Evolutionary conservation across 2,113 vertebrate species (phyloP).

Genomic region (Sapajus apella): DNA sequence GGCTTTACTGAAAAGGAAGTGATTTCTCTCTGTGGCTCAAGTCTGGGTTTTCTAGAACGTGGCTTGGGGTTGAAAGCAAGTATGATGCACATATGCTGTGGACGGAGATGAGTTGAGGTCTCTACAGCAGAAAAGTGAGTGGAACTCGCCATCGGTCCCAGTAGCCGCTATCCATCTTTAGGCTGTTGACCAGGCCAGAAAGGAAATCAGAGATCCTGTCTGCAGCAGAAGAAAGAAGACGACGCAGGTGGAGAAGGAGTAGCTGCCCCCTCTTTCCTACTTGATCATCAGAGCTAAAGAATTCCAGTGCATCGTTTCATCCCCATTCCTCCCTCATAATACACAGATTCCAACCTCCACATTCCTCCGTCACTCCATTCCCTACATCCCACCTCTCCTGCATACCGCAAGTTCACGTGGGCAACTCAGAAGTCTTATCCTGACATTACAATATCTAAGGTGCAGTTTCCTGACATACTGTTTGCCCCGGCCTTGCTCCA

Average conservation of each 20-base stretch:
- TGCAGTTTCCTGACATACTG: no score
- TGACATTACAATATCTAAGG: no score
- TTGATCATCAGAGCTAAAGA: no score
- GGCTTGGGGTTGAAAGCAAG: neutral
- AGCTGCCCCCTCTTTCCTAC: neutral
- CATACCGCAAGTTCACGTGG: neutral
- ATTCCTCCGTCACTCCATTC: neutral
- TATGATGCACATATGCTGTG: fast-evolving
- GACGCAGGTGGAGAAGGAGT: no score
- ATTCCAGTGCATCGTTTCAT: fast-evolving
- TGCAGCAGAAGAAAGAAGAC: neutral
- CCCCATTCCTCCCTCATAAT: neutral
- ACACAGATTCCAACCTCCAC: neutral
- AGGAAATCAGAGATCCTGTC: neutral
- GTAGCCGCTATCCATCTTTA: neutral
- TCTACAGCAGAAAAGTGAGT: neutral
- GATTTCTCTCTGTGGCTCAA: neutral
- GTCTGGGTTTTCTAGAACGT: conserved; percentile 16
- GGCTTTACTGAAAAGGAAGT: neutral
- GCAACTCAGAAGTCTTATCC: neutral
- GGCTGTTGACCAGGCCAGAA: neutral
- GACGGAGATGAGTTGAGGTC: neutral
- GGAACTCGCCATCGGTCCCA: neutral
- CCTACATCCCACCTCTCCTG: no score
- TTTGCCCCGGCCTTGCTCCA: neutral